Base-by-base conservation (phyloP, 2,113 vertebrate genomes). In the Ptilonorhynchus violaceus region DNA sequence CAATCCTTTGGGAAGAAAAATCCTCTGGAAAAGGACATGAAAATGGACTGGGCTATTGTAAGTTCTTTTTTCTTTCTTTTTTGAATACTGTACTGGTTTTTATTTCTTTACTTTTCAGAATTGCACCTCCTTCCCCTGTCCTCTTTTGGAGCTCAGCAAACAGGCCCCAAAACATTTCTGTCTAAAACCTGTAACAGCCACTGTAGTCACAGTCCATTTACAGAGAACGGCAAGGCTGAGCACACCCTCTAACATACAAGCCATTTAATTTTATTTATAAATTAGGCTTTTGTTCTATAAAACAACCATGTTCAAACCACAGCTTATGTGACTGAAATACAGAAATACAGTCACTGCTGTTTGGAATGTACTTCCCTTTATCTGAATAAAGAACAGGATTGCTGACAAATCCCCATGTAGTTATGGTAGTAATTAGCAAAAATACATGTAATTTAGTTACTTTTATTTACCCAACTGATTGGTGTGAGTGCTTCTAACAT, bases 381-480 rank as follows among this genome's bases (percentile, higher is more conserved):
- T 89, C 85, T 66, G 74, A 78, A 49, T 49, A 83, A 94, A 70
- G 63, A 76, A 35, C 24, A 88, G 82, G 82, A 89, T 52, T 72
- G 33, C 49, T 58, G 66, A 87, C 85, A 86, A 96, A 62, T 25
- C 59, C n/a, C 35, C 28, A 1, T 49, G 88, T 94, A 52, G 41
- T 91, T 55, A 72, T 59, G 25, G 41, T 69, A 53, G 59, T 81
- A 94, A 93, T 91, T 91, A 94, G 78, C 88, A 94, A 83, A 97
- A 96, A 94, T 66, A 73, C 46, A 73, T 58, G 66, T 13, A 37
- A 78, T 93, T 89, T 93, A 83, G 37, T 59, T 92, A 82, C 79
- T 56, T 97, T 95, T 97, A 72, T 90, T 96, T 97, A 95, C 66
- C 59, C 87, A 94, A 50, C 35, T 73, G 87, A 88, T 92, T 33